Evolutionary conservation across 2,888 invertebrate genomes (phyloP).

Genomic region (Crematogaster levior): DNA sequence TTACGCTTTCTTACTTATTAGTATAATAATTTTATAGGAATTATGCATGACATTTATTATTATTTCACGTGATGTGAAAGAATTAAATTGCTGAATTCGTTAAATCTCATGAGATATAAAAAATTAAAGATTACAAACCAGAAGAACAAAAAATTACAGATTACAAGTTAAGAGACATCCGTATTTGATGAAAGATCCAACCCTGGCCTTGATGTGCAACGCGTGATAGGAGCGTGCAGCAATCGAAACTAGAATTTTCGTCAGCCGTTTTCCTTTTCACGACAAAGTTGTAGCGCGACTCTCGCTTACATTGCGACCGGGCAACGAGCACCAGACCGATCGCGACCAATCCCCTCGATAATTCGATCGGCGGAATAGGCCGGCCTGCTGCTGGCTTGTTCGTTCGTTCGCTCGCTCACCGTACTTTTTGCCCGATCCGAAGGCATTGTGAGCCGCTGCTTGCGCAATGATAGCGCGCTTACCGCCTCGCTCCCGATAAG

Average conservation of each 20-base stretch:
- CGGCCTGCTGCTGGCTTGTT: constrained; percentile 19
- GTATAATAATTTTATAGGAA: neutral
- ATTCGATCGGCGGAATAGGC: constrained; percentile 70
- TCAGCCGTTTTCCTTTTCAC: constrained; percentile 69
- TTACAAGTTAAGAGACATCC: neutral
- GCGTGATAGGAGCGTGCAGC: constrained; percentile 18
- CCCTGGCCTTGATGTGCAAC: constrained; percentile 7
- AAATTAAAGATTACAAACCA: too few relatives aligned
- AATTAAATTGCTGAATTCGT: neutral
- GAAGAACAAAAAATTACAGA: neutral
- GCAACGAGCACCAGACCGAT: constrained; percentile 45
- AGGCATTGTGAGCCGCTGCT: constrained; percentile 79
- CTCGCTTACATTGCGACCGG: constrained; percentile 49
- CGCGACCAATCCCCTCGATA: constrained; percentile 71
- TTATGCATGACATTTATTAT: too few relatives aligned
- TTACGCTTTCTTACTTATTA: constrained; percentile 30
- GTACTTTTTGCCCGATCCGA: constrained; percentile 72
- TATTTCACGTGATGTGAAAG: neutral
- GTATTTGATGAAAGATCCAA: neutral
- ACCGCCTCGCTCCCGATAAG: constrained; percentile 80
- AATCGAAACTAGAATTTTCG: constrained; percentile 57
- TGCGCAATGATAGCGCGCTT: constrained; percentile 81
- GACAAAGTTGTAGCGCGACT: constrained; percentile 45
- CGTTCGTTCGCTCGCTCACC: constrained; percentile 60
- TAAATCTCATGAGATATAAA: neutral